A percentile compares a stretch with the other conserved stretches of the same genome.
These are phyloP conservation scores for Heliangelus exortis DNA, from an alignment of 2,797 vertebrate species.

Conservation along the genomic window DNA sequence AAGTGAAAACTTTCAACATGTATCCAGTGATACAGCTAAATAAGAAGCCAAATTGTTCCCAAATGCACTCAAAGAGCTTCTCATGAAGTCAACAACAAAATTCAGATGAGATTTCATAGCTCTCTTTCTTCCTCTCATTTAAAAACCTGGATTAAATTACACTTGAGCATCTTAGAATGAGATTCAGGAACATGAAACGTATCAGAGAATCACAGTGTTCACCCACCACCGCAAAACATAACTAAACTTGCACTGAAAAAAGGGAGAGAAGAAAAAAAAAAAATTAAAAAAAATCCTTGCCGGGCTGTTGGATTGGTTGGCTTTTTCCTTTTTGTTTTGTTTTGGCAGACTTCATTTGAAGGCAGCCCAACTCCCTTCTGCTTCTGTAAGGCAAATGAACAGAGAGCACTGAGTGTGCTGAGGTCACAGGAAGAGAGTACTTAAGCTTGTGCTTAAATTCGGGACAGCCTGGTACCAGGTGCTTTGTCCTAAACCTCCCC, in stretches of 20 bases:
- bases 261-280: background rate
- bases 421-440: slow-evolving; percentile 7
- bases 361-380: slow-evolving; percentile 40
- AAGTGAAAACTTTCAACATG: slow-evolving; percentile 35
- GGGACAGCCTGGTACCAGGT: background rate
- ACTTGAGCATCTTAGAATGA: background rate
- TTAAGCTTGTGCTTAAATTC: background rate
- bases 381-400: slow-evolving; percentile 27
- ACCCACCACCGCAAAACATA: slow-evolving; percentile 39
- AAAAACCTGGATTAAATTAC: slow-evolving; percentile 50
- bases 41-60: slow-evolving; percentile 20
- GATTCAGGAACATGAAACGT: background rate
- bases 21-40: slow-evolving; percentile 41
- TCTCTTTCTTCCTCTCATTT: background rate
- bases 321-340: background rate
- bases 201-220: slow-evolving; percentile 29
- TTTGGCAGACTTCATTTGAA: slow-evolving; percentile 52
- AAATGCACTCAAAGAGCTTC: background rate
- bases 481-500: background rate
- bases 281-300: background rate
- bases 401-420: background rate
- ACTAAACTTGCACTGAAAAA: slow-evolving; percentile 56
- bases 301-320: background rate
- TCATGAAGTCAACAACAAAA: slow-evolving; percentile 23
- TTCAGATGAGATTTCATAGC: slow-evolving; percentile 3